Evolutionary conservation across 92 coral and sea anemone species (phyloP), one percentile per base, ranked within the genome.

Genomic region (Parazoanthus darwini): DNA sequence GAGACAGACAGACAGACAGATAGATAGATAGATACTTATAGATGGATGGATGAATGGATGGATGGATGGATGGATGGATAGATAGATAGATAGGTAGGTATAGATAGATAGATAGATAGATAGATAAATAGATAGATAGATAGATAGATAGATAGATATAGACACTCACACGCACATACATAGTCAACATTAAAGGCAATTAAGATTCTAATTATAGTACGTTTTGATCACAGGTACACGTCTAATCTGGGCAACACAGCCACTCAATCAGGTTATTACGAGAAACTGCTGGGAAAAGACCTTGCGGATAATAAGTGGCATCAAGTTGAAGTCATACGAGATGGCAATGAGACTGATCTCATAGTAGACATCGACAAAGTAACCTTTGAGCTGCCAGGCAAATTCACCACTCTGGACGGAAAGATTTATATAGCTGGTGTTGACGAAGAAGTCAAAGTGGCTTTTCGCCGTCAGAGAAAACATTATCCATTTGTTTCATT

Each of bases 251-350:
- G 98, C 46, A 88, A 87, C 50, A 84, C 88, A 36, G 89, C 51
- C 35, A 90, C 81, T 56, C 79, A 65, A 46, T 85, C 93, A 18
- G 95, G 94, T 46, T 91, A 89, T 90, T 89, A 92, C 86, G 94
- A 94, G 83, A 79, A 46, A 36, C 68, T 83, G 39, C 8, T 88
- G 8, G 96, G 93, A 37, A 85, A 79, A 18, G 90, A 92, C 66
- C 92, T 96, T 65, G 97, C 97, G 48, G 94, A 97, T 80, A 90
- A 94, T 91, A 37, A 82, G 14, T 94, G 96, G 99, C 99, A 97
- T 73, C 99, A 97, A 82, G 88, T 94, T 5, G 94, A 97, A 11
- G 70, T 95, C 22, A 66, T 56, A 10, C 90, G 94, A 81, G 46
- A 8, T 48, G 91, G 90, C 5, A 81, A 77, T 6, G 84, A 63